phyloP scores from a whole-genome alignment of 2,888 invertebrate species.

The Entomobrya proxima region DNA sequence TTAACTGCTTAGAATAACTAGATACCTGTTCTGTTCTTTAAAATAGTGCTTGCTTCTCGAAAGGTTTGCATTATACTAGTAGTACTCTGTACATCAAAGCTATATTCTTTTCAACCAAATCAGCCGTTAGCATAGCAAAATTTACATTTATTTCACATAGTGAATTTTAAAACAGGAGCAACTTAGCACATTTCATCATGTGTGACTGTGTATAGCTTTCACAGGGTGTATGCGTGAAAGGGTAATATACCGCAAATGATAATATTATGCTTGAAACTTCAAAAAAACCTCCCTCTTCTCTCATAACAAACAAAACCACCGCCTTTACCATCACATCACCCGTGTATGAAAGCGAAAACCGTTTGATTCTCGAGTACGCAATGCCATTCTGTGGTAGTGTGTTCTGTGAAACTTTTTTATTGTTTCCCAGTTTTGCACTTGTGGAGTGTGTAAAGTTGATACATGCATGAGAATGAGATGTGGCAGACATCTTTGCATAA shows the following conservation, averaged over 20 bases:
- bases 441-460: not conserved
- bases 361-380: not conserved
- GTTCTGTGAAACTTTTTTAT: not conserved
- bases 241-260: conserved; percentile 3
- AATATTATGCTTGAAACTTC: conserved; percentile 23
- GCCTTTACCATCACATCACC: not conserved
- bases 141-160: conserved; percentile 21
- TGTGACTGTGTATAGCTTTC: not conserved
- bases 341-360: not conserved
- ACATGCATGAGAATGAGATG: not conserved
- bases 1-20: too few relatives aligned
- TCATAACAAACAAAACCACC: conserved; percentile 4
- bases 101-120: not conserved
- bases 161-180: conserved; percentile 13
- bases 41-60: too few relatives aligned
- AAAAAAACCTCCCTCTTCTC: not conserved
- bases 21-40: too few relatives aligned
- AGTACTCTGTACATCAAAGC: too few relatives aligned
- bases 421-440: not conserved
- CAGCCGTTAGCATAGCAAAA: not conserved
- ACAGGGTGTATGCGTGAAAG: not conserved
- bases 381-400: not conserved
- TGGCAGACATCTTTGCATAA: not conserved
- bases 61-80: too few relatives aligned
- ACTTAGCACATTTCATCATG: not conserved